These are phyloP conservation scores for Leistus spinibarbis DNA, from an alignment of 2,888 invertebrate genomes.

Conservation along the genomic window DNA sequence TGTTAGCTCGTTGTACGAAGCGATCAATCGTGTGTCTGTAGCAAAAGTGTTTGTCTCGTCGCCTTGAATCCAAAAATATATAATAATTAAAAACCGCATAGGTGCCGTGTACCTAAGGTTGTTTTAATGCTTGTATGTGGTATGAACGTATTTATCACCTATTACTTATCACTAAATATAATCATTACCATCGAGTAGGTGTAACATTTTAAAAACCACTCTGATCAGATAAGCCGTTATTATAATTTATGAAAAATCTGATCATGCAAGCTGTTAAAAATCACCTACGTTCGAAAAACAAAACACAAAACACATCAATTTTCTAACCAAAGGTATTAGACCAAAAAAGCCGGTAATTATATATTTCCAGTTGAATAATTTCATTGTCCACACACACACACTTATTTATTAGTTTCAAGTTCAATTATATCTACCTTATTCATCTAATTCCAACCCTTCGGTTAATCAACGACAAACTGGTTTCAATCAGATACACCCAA, in stretches of 20 bases:
- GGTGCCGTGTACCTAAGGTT: too few relatives aligned
- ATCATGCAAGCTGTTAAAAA: neutral
- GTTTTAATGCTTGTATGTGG: neutral
- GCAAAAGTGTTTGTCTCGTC: too few relatives aligned
- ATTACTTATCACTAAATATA: neutral
- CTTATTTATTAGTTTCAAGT: slow-evolving; percentile 14
- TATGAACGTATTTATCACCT: neutral
- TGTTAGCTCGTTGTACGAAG: too few relatives aligned
- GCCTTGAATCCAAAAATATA: too few relatives aligned
- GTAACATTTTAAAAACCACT: neutral
- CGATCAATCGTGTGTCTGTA: too few relatives aligned
- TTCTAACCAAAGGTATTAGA: neutral
- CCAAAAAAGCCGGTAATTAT: slow-evolving; percentile 1
- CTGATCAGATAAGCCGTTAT: neutral
- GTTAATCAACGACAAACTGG: slow-evolving; percentile 15
- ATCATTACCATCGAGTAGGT: neutral
- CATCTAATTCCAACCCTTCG: slow-evolving; percentile 17
- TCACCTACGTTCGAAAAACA: neutral
- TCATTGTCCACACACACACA: slow-evolving; percentile 14
- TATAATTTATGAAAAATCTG: slow-evolving; percentile 1
- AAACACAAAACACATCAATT: neutral
- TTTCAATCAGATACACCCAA: slow-evolving; percentile 22
- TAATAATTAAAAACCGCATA: too few relatives aligned
- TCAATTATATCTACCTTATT: slow-evolving; percentile 14
- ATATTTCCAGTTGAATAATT: slow-evolving; percentile 18